A percentile compares a stretch with the other conserved stretches of the same genome.
Evolutionary conservation across 1,140 invertebrate genomes (phyloP).

Genomic region (Ptiloglossa arizonensis): DNA sequence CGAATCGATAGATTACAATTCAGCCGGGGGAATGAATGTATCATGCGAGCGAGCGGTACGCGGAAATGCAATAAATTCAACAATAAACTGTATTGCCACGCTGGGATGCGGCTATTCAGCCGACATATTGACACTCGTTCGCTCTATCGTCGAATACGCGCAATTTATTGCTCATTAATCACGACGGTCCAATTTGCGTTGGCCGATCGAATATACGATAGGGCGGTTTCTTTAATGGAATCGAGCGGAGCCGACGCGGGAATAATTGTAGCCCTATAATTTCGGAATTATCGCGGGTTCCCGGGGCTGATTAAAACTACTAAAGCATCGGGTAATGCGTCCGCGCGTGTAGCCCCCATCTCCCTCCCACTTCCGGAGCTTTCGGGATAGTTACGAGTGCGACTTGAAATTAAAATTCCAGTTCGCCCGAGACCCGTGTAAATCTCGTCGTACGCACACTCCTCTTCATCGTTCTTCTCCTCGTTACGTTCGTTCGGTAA

Average conservation of each 20-base stretch:
- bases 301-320: conserved; percentile 27
- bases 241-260: neutral
- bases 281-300: conserved; percentile 21
- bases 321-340: conserved; percentile 10
- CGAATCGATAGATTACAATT: conserved; percentile 58
- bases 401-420: conserved; percentile 19
- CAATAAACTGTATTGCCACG: conserved; percentile 50
- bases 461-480: no score
- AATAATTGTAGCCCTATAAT: conserved; percentile 36
- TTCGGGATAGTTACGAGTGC: conserved; percentile 2
- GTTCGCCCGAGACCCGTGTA: neutral
- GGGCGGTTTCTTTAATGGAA: conserved; percentile 39
- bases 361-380: no score
- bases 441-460: neutral
- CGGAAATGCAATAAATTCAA: conserved; percentile 58
- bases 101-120: conserved; percentile 37
- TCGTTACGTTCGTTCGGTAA: no score
- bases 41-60: conserved; percentile 23
- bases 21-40: conserved; percentile 35
- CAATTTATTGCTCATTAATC: conserved; percentile 54
- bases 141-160: conserved; percentile 41
- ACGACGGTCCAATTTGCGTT: conserved; percentile 36
- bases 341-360: neutral
- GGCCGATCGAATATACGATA: conserved; percentile 37
- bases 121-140: conserved; percentile 52